Base-by-base conservation (phyloP, 2,113 vertebrate species). In the Hydrolagus affinis region DNA sequence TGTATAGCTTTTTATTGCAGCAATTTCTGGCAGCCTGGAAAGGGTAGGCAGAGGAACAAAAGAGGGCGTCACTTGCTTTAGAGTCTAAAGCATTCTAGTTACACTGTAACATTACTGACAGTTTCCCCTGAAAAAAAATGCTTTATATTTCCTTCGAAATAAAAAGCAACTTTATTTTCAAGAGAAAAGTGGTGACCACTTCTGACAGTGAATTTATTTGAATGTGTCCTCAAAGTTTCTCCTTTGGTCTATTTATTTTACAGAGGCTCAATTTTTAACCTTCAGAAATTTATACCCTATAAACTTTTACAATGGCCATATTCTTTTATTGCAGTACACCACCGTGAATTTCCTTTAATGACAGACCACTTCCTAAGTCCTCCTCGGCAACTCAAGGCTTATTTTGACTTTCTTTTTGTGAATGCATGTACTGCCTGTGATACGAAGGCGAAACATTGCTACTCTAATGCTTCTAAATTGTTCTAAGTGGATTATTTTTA, bases 281-380 rank as follows among this genome's bases (percentile, higher is more conserved):
- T 98, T 97, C 96, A 96, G 93, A 97, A 96, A 97, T 98, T 94
- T 97, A 96, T 97, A 97, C 96, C 94, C 97, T 95, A 98, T 99
- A 99, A 99, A 99, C 92, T 97, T 99, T 99, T 98, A 99, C 96
- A 94, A 95, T 95, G 93, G 95, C 97, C 97, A 97, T 99, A 98
- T 98, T 96, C 94, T 98, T 99, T 99, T 99, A 99, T 95, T 94
- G 95, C 96, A 88, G 94, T 92, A 86, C 95, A 91, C 93, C 90
- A 93, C 95, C 89, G 90, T 92, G 94, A 91, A 94, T 96, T 94
- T 95, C 93, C 93, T 92, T 91, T 96, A 95, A 96, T 94, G 93
- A 94, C 92, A 92, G 93, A 92, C 91, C 92, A 89, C 93, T 92
- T 94, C 90, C 92, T 88, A 90, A 89, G 89, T 89, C 89, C 78